Base-by-base conservation (phyloP, 2,888 invertebrate genomes). In the Oegoconia quadripuncta region DNA sequence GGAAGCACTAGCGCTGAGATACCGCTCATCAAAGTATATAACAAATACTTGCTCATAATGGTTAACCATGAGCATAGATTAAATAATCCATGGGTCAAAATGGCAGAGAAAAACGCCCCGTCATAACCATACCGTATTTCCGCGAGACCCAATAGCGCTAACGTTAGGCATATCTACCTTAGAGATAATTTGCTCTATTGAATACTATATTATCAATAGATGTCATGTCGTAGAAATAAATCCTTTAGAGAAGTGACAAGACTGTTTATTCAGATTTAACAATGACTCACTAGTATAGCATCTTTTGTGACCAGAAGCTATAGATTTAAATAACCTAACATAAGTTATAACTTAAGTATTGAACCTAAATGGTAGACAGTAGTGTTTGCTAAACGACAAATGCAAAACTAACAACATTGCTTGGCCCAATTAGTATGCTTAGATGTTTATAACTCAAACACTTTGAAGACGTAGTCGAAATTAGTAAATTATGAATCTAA, bases 181-280 rank as follows among this genome's bases (percentile, higher is more conserved):
- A n/a, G n/a, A n/a, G 56, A 60, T 67, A 69, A 70, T 70, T 66
- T 50, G 58, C 50, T 55, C 59, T 52, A 69, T 71, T 69, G 58
- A 73, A 62, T 53, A 53, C 51, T 33, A 13, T 8, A 11, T 8
- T 58, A 55, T 65, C 62, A 59, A 65, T 59, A 51, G 44, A 44
- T 26, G 43, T 30, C 31, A 38, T 46, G 41, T 46, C 52, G 50
- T 34, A 46, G 55, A 55, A 50, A 51, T 61, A 46, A 49, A 50
- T 46, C 46, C 33, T 29, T 47, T 48, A 35, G 44, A n/a, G n/a
- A 56, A 50, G 41, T 27, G 38, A 27, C 38, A 33, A 33, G 38
- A 28, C 11, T 3, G 29, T 29, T 23, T 23, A 27, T 27, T 27
- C 16, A 12, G 34, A 25, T 26, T 15, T 20, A 27, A 35, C 29